Evolutionary conservation across 2,113 vertebrate genomes (phyloP).

Genomic region (Murina feae): DNA sequence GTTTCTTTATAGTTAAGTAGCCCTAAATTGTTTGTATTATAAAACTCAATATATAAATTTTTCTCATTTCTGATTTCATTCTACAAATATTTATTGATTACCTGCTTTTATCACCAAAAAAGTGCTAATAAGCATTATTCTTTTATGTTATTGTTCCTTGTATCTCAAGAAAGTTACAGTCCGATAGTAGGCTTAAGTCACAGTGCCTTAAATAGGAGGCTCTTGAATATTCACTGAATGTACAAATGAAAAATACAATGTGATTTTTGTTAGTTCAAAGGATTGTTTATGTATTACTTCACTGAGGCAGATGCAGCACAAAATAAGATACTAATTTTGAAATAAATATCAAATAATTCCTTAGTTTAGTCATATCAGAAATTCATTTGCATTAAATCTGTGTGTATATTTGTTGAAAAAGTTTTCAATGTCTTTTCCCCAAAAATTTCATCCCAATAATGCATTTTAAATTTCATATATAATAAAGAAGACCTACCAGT

Average conservation of each 20-base stretch:
- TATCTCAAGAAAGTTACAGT: neutral
- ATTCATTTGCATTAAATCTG: conserved; percentile 8
- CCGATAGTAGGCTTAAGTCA: neutral
- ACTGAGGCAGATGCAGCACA: neutral
- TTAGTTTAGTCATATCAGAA: conserved; percentile 18
- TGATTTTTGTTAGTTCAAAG: neutral
- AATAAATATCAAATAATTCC: conserved; percentile 25
- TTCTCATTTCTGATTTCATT: conserved; percentile 32
- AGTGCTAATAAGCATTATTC: neutral
- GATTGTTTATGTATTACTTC: neutral
- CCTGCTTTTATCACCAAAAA: neutral
- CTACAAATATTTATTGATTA: conserved; percentile 10
- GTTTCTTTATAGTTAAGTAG: neutral
- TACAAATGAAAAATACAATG: neutral
- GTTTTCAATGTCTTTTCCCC: neutral
- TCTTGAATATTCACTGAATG: neutral
- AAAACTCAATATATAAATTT: neutral
- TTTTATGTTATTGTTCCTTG: neutral
- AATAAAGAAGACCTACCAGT: neutral
- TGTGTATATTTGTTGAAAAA: conserved; percentile 3
- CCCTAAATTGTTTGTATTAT: neutral
- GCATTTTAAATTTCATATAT: neutral
- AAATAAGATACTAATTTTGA: neutral
- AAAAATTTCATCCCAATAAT: neutral
- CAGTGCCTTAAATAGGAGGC: neutral